These are phyloP conservation scores for Philereme vetulata DNA, from an alignment of 2,888 invertebrate species.

Conservation along the genomic window DNA sequence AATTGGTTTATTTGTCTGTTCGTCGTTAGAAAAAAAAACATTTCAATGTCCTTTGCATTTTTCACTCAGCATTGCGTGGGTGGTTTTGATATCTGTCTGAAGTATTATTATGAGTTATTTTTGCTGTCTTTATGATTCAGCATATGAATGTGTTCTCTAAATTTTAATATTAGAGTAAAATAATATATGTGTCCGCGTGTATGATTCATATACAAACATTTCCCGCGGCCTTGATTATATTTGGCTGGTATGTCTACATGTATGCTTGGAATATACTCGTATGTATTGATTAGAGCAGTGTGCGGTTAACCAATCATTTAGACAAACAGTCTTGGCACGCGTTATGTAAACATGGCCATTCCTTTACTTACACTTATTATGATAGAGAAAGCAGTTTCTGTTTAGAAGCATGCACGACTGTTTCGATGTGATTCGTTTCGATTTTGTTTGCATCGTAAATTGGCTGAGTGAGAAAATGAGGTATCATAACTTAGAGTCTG, in stretches of 20 bases:
- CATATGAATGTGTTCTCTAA: constrained; percentile 12
- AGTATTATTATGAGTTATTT: constrained; percentile 32
- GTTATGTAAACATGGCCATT: constrained; percentile 53
- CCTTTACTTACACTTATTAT: constrained; percentile 39
- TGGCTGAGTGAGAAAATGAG: not conserved
- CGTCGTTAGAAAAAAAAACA: constrained; percentile 22
- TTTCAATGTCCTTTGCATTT: constrained; percentile 35
- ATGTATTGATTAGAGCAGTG: constrained; percentile 43
- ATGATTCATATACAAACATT: constrained; percentile 33
- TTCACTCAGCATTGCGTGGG: constrained; percentile 31
- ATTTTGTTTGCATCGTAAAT: too few relatives aligned
- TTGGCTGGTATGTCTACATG: constrained; percentile 19
- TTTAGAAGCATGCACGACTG: constrained; percentile 14
- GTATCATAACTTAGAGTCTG: too few relatives aligned
- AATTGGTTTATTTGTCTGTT: constrained; percentile 27
- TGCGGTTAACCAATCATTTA: constrained; percentile 58
- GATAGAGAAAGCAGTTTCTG: constrained; percentile 35
- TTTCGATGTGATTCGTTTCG: not conserved
- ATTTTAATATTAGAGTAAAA: constrained; percentile 25
- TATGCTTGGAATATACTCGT: constrained; percentile 16
- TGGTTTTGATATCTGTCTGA: constrained; percentile 27
- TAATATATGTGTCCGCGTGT: constrained; percentile 24
- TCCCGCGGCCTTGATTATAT: constrained; percentile 36
- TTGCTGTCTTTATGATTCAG: constrained; percentile 33
- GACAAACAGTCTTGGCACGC: constrained; percentile 61